Evolutionary conservation across 2,888 invertebrate genomes (phyloP).

Genomic region (Pilophorus perplexus): DNA sequence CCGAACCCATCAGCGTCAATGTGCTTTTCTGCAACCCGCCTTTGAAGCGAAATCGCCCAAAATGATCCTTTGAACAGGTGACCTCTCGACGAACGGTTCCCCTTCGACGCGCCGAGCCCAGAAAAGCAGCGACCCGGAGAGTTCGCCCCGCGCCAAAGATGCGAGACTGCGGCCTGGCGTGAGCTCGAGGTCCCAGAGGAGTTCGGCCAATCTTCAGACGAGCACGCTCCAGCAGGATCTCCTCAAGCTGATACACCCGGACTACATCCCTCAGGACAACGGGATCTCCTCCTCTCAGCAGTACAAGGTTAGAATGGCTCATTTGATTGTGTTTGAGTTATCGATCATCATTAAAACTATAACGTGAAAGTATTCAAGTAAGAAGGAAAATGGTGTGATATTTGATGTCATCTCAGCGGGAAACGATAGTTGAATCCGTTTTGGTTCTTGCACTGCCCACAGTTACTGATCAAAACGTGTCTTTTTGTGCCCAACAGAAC

Average conservation of each 20-base stretch:
- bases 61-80: slow-evolving; percentile 57
- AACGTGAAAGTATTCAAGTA: no score
- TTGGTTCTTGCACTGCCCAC: no score
- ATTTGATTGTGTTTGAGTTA: no score
- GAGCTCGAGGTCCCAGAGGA: slow-evolving; percentile 54
- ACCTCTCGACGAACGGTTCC: slow-evolving; percentile 59
- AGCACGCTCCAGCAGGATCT: slow-evolving; percentile 78
- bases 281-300: slow-evolving; percentile 26
- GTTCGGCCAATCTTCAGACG: slow-evolving; percentile 59
- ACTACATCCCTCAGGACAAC: slow-evolving; percentile 53
- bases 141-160: slow-evolving; percentile 57
- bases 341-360: no score
- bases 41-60: no score
- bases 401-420: no score
- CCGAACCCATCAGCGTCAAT: no score
- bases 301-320: slow-evolving; percentile 23
- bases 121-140: slow-evolving; percentile 59
- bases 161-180: slow-evolving; percentile 57
- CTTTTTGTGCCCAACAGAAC: slow-evolving; percentile 17
- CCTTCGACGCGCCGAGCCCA: slow-evolving; percentile 49
- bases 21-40: no score
- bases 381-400: no score
- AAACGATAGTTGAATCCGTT: no score
- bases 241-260: slow-evolving; percentile 81
- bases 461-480: no score